These are phyloP conservation scores for Drosophila rhopaloa DNA, from an alignment of 1,140 invertebrate genomes.

Conservation along the genomic window DNA sequence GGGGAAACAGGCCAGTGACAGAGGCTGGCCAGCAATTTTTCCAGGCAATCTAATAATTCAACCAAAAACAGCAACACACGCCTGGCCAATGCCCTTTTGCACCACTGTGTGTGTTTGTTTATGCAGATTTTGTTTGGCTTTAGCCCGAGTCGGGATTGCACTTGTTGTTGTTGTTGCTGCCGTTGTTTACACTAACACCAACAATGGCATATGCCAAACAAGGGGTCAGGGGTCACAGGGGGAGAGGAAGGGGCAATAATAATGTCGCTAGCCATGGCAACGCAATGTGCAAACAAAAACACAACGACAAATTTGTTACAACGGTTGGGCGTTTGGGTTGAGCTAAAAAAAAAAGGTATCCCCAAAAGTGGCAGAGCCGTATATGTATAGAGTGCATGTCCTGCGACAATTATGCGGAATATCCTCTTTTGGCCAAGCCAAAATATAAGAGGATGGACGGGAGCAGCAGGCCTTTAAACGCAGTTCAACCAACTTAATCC, in stretches of 20 bases:
- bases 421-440: slow-evolving; percentile 6
- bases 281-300: slow-evolving; percentile 42
- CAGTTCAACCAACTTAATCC: slow-evolving; percentile 3
- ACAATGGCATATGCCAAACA: slow-evolving; percentile 18
- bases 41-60: slow-evolving; percentile 79
- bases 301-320: slow-evolving; percentile 36
- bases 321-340: neutral
- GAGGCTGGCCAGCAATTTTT: slow-evolving; percentile 56
- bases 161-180: slow-evolving; percentile 26
- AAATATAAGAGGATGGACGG: slow-evolving; percentile 17
- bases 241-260: slow-evolving; percentile 18
- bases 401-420: slow-evolving; percentile 49
- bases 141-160: slow-evolving; percentile 11
- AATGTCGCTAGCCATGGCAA: slow-evolving; percentile 54
- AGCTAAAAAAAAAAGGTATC: neutral
- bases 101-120: slow-evolving; percentile 47
- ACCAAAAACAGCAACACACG: slow-evolving; percentile 41
- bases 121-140: slow-evolving; percentile 50
- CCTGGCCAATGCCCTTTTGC: slow-evolving; percentile 17
- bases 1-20: slow-evolving; percentile 2
- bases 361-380: neutral
- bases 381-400: slow-evolving; percentile 22
- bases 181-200: slow-evolving; percentile 41
- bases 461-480: neutral
- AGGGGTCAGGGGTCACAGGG: neutral